These are phyloP conservation scores for Eulemur macaco DNA, from an alignment of 2,113 vertebrate species.

Conservation along the genomic window DNA sequence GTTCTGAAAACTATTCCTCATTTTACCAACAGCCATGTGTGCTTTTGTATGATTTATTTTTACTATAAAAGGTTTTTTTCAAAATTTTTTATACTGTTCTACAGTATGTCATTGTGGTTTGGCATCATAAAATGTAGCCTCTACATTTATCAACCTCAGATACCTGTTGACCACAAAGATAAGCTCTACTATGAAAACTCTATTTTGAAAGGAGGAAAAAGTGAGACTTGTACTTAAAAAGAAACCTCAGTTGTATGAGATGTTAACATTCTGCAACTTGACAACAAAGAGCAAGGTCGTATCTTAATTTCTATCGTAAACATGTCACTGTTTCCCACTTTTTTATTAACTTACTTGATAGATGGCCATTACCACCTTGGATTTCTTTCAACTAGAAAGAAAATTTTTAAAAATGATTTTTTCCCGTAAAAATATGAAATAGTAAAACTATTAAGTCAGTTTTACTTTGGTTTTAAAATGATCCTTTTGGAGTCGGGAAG, in stretches of 20 bases:
- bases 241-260: background rate
- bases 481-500: conserved; percentile 25
- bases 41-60: conserved; percentile 54
- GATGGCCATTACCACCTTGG: background rate
- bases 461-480: conserved; percentile 43
- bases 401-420: background rate
- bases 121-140: conserved; percentile 55
- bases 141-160: conserved; percentile 64
- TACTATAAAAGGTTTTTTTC: conserved; percentile 48
- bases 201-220: conserved; percentile 18
- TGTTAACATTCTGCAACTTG: background rate
- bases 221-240: conserved; percentile 28
- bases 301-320: conserved; percentile 17
- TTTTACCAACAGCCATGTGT: conserved; percentile 25
- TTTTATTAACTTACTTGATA: conserved; percentile 27
- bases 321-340: background rate
- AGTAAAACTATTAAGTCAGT: background rate
- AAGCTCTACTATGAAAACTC: conserved; percentile 17
- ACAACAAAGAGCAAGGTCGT: background rate
- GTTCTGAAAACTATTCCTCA: background rate
- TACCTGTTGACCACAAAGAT: conserved; percentile 74
- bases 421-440: background rate
- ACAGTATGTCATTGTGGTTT: conserved; percentile 55
- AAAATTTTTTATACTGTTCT: conserved; percentile 36
- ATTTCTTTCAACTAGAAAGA: conserved; percentile 47